Base-by-base conservation (phyloP, 1,140 invertebrate species). In the Micrasema longulum region DNA sequence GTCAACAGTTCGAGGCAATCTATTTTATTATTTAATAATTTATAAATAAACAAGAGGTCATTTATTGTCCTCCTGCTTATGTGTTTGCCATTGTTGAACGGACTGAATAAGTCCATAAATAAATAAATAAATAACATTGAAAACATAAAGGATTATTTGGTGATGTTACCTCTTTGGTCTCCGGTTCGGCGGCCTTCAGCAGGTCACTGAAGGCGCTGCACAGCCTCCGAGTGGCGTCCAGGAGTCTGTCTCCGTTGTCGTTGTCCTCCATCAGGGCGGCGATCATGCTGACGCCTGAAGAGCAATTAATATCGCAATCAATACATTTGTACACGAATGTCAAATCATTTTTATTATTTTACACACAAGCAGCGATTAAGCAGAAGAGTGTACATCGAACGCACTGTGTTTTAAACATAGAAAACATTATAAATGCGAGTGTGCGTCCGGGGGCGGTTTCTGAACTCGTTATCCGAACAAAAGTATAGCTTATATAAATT, bases 141-240 rank as follows among this genome's bases (percentile, higher is more conserved):
- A 2, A 7, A 5, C 12, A n/a, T 2, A 7, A 45, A 45, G 43
- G 16, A 45, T n/a, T 45, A n/a, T n/a, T 45, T 45, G 22, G 22
- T 52, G 66, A 71, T 16, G 71, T 20, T 64, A 93, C 92, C 88
- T 97, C 95, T 83, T 94, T 95, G 60, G 91, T 92, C 77, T 95
- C 94, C 0, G 97, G 97, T 79, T 99, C 95, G 0, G 96, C 96
- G 9, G 97, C 95, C 79, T 91, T 94, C 14, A 99, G 88, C 57
- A 99, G 86, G 81, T 99, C 97, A 52, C 92, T 95, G 84, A 99
- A 99, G 0, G 97, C 97, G 23, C 87, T 90, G 78, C 97, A 98
- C 0, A 99, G 87, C 78, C 92, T 92, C 71, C 95, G 87, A 0
- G 98, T 95, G 12, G 98, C 98, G 76, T 97, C 94, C 62, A 99